phyloP scores from a whole-genome alignment of 1,140 invertebrate species.

The Mya arenaria region DNA sequence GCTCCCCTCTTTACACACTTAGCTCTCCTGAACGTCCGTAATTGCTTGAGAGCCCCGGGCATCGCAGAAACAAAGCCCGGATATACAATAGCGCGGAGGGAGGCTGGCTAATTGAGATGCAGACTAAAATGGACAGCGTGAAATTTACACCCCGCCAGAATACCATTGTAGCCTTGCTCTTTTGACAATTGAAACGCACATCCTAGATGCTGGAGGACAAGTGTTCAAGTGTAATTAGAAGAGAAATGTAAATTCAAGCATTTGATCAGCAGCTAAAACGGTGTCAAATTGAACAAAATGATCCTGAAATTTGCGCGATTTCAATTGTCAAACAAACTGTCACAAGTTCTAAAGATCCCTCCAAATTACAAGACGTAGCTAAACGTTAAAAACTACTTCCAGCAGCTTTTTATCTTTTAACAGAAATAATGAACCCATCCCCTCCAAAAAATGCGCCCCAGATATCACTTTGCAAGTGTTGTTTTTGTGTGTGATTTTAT shows the following conservation, averaged over 20 bases:
- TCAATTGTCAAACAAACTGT: constrained; percentile 1
- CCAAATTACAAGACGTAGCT: too few species aligned
- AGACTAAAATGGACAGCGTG: constrained; percentile 49
- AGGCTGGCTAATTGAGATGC: constrained; percentile 38
- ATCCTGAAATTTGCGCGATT: constrained; percentile 27
- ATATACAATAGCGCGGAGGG: constrained; percentile 46
- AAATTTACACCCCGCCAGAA: constrained; percentile 46
- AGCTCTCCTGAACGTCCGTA: too few species aligned
- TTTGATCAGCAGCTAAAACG: constrained; percentile 18
- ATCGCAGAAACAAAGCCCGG: constrained; percentile 25
- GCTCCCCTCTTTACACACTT: too few species aligned
- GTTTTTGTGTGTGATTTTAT: too few species aligned
- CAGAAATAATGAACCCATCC: too few species aligned
- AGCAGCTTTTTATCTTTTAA: too few species aligned
- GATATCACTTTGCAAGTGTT: too few species aligned
- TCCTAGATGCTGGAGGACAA: constrained; percentile 24
- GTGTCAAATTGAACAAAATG: constrained; percentile 39
- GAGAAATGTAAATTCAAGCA: constrained; percentile 47
- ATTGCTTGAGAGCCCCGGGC: constrained; percentile 35
- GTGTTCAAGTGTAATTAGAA: constrained; percentile 30
- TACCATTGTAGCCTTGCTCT: constrained; percentile 48
- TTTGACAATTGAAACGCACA: constrained; percentile 53
- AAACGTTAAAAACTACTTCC: too few species aligned
- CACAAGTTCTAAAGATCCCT: too few species aligned
- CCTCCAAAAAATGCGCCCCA: too few species aligned